Percentiles rank a stretch among this genome's conserved stretches.
phyloP scores from a whole-genome alignment of 1,140 invertebrate species.

The Zophobas atratus region DNA sequence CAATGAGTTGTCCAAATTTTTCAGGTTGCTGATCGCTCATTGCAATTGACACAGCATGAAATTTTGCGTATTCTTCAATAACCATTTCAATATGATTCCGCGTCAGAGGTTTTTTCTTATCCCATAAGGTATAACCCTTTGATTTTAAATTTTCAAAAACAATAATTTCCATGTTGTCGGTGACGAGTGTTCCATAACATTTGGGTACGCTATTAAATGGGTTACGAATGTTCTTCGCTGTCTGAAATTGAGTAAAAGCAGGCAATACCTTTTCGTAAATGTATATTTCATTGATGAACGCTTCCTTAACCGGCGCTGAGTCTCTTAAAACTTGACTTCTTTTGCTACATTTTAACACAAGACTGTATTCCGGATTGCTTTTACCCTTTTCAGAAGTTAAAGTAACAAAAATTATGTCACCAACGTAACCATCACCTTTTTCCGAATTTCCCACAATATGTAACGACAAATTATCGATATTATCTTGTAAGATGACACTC shows the following conservation, averaged over 20 bases:
- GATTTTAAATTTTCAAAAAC: constrained; percentile 72
- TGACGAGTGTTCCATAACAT: constrained; percentile 65
- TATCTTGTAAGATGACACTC: neutral
- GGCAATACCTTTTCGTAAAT: no score
- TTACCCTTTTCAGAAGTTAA: no score
- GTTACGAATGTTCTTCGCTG: no score
- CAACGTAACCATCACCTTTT: constrained; percentile 6
- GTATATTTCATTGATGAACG: no score
- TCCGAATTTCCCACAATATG: neutral
- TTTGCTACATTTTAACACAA: constrained; percentile 6
- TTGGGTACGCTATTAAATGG: constrained; percentile 51
- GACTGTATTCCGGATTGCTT: neutral
- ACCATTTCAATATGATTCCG: constrained; percentile 68
- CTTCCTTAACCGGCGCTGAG: constrained; percentile 7
- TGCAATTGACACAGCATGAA: constrained; percentile 71
- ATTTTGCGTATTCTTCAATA: constrained; percentile 69
- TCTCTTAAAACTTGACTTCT: constrained; percentile 1
- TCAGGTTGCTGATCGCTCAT: constrained; percentile 66
- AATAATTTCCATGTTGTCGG: constrained; percentile 68
- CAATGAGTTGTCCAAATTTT: constrained; percentile 53
- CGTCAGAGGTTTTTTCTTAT: constrained; percentile 68
- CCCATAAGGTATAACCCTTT: constrained; percentile 67
- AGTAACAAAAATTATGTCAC: neutral
- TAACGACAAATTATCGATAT: neutral
- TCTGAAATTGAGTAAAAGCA: no score